Percentiles rank a stretch among this genome's conserved stretches.
These are phyloP conservation scores for Oncopeltus fasciatus DNA, from an alignment of 1,140 invertebrate species.

Conservation along the genomic window DNA sequence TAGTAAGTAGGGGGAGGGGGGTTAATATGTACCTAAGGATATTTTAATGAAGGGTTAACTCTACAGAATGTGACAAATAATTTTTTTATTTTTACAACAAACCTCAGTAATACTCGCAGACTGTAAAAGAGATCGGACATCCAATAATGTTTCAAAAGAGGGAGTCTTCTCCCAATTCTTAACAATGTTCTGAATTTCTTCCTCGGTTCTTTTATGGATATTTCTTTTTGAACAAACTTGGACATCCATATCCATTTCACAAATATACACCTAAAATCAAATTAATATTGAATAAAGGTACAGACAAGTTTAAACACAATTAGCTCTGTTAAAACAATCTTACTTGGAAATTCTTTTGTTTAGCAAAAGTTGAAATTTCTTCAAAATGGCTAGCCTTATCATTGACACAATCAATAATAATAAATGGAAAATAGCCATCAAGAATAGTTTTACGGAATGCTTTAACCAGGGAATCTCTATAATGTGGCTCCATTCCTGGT, in stretches of 20 bases:
- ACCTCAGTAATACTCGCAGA: constrained; percentile 56
- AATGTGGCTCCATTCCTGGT: constrained; percentile 62
- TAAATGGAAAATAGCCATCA: constrained; percentile 83
- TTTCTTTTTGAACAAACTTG: constrained; percentile 66
- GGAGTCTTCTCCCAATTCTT: constrained; percentile 68
- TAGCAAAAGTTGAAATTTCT: constrained; percentile 77
- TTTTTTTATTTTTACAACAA: neutral
- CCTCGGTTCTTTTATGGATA: constrained; percentile 61
- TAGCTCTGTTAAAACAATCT: constrained; percentile 18
- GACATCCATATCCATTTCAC: constrained; percentile 70
- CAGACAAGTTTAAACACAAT: constrained; percentile 3
- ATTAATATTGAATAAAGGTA: constrained; percentile 5
- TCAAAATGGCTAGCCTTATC: constrained; percentile 67
- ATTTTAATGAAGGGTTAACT: no score
- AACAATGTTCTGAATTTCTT: constrained; percentile 64
- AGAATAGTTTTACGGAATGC: constrained; percentile 83
- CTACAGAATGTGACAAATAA: no score
- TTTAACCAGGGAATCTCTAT: constrained; percentile 68
- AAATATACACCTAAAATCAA: constrained; percentile 60
- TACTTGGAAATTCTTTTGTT: constrained; percentile 80
- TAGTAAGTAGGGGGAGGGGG: no score
- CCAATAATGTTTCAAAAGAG: constrained; percentile 45
- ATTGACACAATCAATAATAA: constrained; percentile 80
- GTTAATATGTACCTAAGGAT: no score
- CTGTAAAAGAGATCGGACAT: constrained; percentile 67